phyloP scores from a whole-genome alignment of 1,140 invertebrate species.

The Drosophila repleta region DNA sequence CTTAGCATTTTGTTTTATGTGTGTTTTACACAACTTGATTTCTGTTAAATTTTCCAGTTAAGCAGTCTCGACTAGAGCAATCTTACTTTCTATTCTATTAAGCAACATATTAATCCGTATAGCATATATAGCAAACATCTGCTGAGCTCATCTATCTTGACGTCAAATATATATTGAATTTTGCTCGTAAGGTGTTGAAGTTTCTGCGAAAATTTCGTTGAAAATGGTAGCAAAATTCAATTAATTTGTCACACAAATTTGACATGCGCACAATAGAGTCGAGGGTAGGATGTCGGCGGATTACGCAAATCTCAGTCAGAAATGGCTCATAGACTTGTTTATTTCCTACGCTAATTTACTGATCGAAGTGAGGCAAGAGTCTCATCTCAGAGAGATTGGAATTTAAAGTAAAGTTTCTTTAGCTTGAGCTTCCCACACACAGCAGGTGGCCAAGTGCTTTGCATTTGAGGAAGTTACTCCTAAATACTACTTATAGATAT shows the following conservation, averaged over 20 bases:
- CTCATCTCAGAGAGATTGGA: slow-evolving; percentile 6
- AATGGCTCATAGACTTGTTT: slow-evolving; percentile 7
- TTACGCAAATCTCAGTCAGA: slow-evolving; percentile 24
- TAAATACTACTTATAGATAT: slow-evolving; percentile 12
- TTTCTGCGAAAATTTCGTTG: slow-evolving; percentile 52
- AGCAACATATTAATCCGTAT: background rate
- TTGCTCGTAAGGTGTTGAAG: slow-evolving; percentile 35
- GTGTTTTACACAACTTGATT: no score
- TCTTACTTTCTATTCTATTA: no score
- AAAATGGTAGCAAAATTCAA: slow-evolving; percentile 64
- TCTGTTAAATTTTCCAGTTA: no score
- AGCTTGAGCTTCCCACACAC: slow-evolving; percentile 47
- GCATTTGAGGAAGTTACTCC: background rate
- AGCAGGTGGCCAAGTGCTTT: slow-evolving; percentile 48
- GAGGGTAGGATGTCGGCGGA: slow-evolving; percentile 2
- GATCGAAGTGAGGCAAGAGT: slow-evolving; percentile 26
- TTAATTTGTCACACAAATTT: slow-evolving; percentile 73
- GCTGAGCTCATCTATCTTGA: slow-evolving; percentile 61
- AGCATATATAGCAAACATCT: slow-evolving; percentile 38
- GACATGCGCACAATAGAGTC: slow-evolving; percentile 42
- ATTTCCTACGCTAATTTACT: slow-evolving; percentile 44
- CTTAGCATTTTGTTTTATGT: no score
- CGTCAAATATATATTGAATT: slow-evolving; percentile 55
- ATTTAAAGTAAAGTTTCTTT: background rate
- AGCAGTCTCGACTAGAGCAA: no score